Percentiles rank a stretch among this genome's conserved stretches.
These are phyloP conservation scores for Brassicogethes aeneus DNA, from an alignment of 2,888 invertebrate genomes.

Conservation along the genomic window DNA sequence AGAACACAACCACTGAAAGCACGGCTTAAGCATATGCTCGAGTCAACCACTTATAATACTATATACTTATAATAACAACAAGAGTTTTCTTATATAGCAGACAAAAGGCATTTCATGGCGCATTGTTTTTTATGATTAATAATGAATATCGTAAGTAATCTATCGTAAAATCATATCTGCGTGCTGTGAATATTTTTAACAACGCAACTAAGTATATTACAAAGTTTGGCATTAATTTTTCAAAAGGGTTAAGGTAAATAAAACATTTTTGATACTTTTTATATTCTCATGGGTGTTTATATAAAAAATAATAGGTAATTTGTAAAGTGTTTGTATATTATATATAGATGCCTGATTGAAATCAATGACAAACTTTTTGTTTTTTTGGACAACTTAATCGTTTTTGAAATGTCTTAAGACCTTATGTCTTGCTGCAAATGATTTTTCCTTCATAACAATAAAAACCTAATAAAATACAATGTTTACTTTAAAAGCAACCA, in stretches of 20 bases:
- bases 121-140: conserved; percentile 3
- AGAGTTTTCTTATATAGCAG: conserved; percentile 38
- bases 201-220: conserved; percentile 9
- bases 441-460: conserved; percentile 38
- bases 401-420: conserved; percentile 41
- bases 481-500: conserved; percentile 19
- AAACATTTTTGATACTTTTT: conserved; percentile 38
- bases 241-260: conserved; percentile 20
- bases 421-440: conserved; percentile 41
- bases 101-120: conserved; percentile 41
- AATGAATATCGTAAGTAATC: conserved; percentile 1
- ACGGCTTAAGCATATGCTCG: conserved; percentile 44
- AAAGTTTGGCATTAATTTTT: conserved; percentile 24
- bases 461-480: conserved; percentile 34
- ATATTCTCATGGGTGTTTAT: conserved; percentile 34
- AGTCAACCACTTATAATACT: conserved; percentile 32
- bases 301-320: conserved; percentile 26
- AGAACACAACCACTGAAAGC: conserved; percentile 53
- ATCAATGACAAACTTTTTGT: conserved; percentile 24
- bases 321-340: conserved; percentile 20
- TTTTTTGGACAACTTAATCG: conserved; percentile 17
- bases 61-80: conserved; percentile 38
- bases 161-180: conserved; percentile 1
- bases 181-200: conserved; percentile 7
- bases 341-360: conserved; percentile 23